A percentile compares a stretch with the other conserved stretches of the same genome.
These are phyloP conservation scores for Fragum sueziense DNA, from an alignment of 2,888 invertebrate genomes.

Conservation along the genomic window DNA sequence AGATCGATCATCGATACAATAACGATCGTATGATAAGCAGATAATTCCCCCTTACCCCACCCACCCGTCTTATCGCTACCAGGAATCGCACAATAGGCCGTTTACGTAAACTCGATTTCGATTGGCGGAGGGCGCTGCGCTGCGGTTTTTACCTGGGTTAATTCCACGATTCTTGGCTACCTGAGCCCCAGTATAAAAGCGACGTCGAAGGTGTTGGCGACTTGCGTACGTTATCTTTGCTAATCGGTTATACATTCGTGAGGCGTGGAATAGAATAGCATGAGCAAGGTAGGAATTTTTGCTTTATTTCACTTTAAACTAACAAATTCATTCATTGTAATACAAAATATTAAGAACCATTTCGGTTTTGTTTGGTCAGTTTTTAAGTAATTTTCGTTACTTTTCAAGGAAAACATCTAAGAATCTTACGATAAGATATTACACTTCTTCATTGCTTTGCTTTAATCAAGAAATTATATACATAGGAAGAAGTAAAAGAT, in stretches of 20 bases:
- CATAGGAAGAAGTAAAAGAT: slow-evolving; percentile 18
- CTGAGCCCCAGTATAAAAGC: slow-evolving; percentile 43
- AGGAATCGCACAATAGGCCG: slow-evolving; percentile 17
- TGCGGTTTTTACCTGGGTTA: slow-evolving; percentile 24
- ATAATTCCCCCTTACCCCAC: slow-evolving; percentile 15
- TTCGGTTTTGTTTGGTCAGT: neutral
- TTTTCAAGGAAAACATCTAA: neutral
- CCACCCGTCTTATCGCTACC: slow-evolving; percentile 13
- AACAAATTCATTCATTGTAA: neutral
- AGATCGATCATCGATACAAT: neutral
- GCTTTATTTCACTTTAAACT: neutral
- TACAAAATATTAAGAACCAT: neutral
- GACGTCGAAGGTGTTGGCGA: slow-evolving; percentile 29
- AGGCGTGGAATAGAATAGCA: slow-evolving; percentile 39
- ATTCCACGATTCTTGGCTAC: slow-evolving; percentile 8
- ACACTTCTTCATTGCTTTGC: slow-evolving; percentile 19
- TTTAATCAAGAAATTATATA: neutral
- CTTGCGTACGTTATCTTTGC: slow-evolving; percentile 54
- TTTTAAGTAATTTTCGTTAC: neutral
- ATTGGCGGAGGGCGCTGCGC: slow-evolving; percentile 19
- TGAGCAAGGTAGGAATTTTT: slow-evolving; percentile 47
- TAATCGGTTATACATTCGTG: slow-evolving; percentile 42
- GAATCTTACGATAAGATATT: neutral
- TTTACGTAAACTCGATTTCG: slow-evolving; percentile 31
- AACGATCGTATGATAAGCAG: neutral